A percentile compares a stretch with the other conserved stretches of the same genome.
Evolutionary conservation across 2,113 vertebrate species (phyloP).

Genomic region (Podarcis muralis): DNA sequence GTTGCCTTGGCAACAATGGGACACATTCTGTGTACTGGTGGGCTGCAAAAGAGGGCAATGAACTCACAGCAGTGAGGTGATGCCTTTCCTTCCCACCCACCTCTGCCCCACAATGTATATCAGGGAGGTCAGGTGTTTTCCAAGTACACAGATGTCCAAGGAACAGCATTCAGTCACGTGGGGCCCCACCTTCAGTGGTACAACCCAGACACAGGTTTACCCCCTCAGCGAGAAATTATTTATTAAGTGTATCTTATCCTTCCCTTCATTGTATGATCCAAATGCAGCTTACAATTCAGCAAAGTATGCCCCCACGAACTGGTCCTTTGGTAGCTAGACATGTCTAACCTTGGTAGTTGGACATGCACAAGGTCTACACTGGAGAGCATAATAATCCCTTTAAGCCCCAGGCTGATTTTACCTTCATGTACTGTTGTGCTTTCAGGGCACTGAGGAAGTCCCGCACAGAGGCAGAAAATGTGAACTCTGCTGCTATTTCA

Average conservation of each 20-base stretch:
- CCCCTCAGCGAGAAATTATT: background rate
- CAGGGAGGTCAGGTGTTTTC: background rate
- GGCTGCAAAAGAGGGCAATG: background rate
- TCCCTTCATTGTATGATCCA: background rate
- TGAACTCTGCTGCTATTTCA: slow-evolving; percentile 95
- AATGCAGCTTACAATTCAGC: too few species aligned
- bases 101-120: background rate
- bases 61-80: background rate
- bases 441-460: slow-evolving; percentile 86
- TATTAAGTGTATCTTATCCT: too few species aligned
- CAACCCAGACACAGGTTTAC: background rate
- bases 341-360: background rate
- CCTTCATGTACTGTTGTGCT: slow-evolving; percentile 89
- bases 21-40: too few species aligned
- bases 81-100: background rate
- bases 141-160: background rate
- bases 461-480: slow-evolving; percentile 83
- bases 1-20: background rate
- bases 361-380: background rate
- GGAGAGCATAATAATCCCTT: background rate
- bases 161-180: background rate
- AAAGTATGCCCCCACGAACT: background rate
- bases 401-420: slow-evolving; percentile 59
- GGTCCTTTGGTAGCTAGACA: background rate
- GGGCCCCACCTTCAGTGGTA: background rate